Conservation (phyloP, 2,888 invertebrate species). For the Acrobasis suavella region DNA sequence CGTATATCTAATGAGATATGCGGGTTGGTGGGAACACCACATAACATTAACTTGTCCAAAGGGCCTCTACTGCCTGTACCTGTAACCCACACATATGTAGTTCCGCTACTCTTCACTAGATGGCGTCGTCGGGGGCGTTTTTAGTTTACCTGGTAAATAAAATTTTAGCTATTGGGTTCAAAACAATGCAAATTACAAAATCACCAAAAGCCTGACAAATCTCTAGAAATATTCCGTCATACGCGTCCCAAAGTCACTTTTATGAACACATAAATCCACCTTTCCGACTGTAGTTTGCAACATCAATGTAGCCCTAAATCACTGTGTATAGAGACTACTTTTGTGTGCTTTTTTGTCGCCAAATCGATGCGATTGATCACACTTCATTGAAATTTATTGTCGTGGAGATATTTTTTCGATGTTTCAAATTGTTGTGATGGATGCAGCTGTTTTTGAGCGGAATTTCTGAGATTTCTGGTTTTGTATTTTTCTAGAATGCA, state of each 20-base stretch:
- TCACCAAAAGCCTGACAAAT: no score
- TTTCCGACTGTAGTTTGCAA: slow-evolving; percentile 10
- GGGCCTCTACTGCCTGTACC: no score
- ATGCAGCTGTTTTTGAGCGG: slow-evolving; percentile 1
- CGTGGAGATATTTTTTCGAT: slow-evolving; percentile 17
- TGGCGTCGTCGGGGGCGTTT: no score
- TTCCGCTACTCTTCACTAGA: no score
- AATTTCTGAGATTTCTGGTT: neutral
- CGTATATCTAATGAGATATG: no score
- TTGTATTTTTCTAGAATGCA: neutral
- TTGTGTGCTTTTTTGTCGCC: slow-evolving; percentile 8
- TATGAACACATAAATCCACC: slow-evolving; percentile 9
- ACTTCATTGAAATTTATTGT: slow-evolving; percentile 21
- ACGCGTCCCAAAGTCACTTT: slow-evolving; percentile 1
- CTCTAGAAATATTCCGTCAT: slow-evolving; percentile 7
- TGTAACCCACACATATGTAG: no score
- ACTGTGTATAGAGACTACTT: neutral
- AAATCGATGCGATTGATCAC: slow-evolving; percentile 17
- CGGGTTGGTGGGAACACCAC: no score
- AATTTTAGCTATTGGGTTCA: no score
- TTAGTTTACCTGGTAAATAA: no score
- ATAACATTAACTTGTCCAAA: no score
- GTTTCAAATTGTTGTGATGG: slow-evolving; percentile 16
- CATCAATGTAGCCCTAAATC: slow-evolving; percentile 10
- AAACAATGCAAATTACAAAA: no score